Base-by-base conservation (phyloP, 2,113 vertebrate genomes). In the Halcyon senegalensis region DNA sequence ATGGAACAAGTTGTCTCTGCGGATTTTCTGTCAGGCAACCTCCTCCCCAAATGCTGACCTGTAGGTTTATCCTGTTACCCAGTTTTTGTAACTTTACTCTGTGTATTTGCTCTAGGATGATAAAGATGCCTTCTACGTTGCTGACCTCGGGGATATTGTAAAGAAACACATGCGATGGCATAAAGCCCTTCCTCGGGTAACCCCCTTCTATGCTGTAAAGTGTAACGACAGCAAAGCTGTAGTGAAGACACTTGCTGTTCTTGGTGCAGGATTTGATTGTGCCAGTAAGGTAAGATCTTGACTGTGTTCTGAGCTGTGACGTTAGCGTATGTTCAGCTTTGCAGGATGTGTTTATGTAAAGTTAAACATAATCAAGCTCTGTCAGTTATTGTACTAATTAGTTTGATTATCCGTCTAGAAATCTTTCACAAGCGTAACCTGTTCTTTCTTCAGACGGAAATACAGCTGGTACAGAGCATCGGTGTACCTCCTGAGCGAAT, bases 111-210 rank as follows among this genome's bases (percentile, higher is more conserved):
- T 92, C 18, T 94, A 99, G 99, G 99, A 99, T 92, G 99, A 99
- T 82, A 98, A 99, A 95, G 99, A 99, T 96, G 99, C 99, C 90
- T 99, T 99, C 96, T 99, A 99, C 12, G 98, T 99, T 37, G 99
- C 99, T 63, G 99, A 99, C 97, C 97, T 99, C 8, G 99, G 99
- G 5, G 99, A 99, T 33, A 96, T 99, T 55, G 90, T 99, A 4
- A 99, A 99, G 98, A 99, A 99, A 89, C 99, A 99, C 41, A 35
- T 99, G 43, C 98, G 99, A 8, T 99, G 99, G 99, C 87, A 96
- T 11, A 98, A 99, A 84, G 98, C 98, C 43, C 97, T 99, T 93
- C 99, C 99, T 63, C 98, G 99, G 2, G 97, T 99, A 35, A 98
- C 98, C 28, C 99, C 99, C 16, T 99, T 99, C 93, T 99, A 99